Evolutionary conservation across 2,888 invertebrate genomes (phyloP).

Genomic region (Sminthurinus aureus): DNA sequence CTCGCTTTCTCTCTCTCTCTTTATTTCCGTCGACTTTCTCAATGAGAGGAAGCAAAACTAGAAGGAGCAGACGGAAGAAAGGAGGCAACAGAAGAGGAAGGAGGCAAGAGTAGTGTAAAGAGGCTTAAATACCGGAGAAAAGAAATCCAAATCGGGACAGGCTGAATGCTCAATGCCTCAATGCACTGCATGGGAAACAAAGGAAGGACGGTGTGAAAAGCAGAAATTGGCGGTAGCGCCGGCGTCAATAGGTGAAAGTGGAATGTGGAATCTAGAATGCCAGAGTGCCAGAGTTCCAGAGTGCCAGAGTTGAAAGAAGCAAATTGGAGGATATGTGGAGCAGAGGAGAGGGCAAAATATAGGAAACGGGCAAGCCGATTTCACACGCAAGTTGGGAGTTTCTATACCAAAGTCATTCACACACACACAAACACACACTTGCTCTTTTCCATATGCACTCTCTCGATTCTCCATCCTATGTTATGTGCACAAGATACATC

Average conservation of each 20-base stretch:
- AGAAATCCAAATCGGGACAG: conserved; percentile 43
- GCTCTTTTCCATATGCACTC: background rate
- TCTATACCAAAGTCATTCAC: conserved; percentile 13
- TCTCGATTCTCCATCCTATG: too few relatives aligned
- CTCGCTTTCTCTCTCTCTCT: background rate
- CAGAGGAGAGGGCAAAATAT: conserved; percentile 39
- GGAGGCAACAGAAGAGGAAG: background rate
- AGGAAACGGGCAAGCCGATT: conserved; percentile 40
- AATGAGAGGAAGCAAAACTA: background rate
- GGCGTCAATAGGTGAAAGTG: conserved; percentile 50
- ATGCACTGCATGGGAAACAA: conserved; percentile 50
- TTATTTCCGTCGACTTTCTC: too few relatives aligned
- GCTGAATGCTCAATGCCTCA: too few relatives aligned
- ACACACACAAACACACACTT: background rate
- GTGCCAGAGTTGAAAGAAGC: conserved; percentile 44
- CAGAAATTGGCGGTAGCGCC: conserved; percentile 50
- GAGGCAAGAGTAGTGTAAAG: conserved; percentile 20
- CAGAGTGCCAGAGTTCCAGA: conserved; percentile 48
- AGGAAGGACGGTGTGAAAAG: conserved; percentile 50
- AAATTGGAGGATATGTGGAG: conserved; percentile 44
- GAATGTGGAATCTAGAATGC: conserved; percentile 19
- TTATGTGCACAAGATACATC: too few relatives aligned
- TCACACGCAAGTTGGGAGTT: conserved; percentile 40
- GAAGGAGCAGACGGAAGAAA: conserved; percentile 1
- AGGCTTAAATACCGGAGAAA: conserved; percentile 48